Conservation (phyloP, 2,797 vertebrate genomes). For the Gallirallus australis region DNA sequence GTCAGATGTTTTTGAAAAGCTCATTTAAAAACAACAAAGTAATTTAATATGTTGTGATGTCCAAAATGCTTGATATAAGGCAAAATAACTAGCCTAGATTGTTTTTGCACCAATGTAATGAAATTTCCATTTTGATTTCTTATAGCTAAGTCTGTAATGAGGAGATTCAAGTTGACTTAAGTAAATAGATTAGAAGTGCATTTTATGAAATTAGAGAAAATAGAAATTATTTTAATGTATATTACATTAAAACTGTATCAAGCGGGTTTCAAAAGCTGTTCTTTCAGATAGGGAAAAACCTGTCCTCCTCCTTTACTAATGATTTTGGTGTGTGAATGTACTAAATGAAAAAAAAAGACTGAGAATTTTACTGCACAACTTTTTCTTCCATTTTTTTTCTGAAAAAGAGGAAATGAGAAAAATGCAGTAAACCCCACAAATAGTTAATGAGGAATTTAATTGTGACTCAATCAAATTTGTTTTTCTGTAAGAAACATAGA, state of each 20-base stretch:
- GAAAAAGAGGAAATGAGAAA: background rate
- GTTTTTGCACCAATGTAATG: constrained; percentile 8
- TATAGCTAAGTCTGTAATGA: background rate
- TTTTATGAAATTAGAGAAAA: constrained; percentile 30
- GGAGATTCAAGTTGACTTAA: background rate
- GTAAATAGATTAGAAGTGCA: background rate
- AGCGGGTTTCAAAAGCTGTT: background rate
- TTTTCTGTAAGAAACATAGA: background rate
- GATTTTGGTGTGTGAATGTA: background rate
- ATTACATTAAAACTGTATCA: background rate
- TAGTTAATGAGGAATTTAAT: background rate
- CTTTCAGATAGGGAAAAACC: background rate
- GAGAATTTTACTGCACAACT: background rate
- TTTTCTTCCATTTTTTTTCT: background rate
- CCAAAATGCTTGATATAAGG: constrained; percentile 8
- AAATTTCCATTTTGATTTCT: background rate
- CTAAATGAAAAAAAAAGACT: background rate
- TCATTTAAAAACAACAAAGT: background rate
- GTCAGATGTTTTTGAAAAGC: background rate
- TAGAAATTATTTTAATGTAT: background rate
- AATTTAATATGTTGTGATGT: background rate
- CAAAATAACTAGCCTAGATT: background rate
- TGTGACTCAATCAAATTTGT: background rate
- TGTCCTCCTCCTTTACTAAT: background rate
- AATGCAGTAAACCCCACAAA: background rate